phyloP scores from a whole-genome alignment of 64 coral and sea anemone species.

The Pocillopora verrucosa region DNA sequence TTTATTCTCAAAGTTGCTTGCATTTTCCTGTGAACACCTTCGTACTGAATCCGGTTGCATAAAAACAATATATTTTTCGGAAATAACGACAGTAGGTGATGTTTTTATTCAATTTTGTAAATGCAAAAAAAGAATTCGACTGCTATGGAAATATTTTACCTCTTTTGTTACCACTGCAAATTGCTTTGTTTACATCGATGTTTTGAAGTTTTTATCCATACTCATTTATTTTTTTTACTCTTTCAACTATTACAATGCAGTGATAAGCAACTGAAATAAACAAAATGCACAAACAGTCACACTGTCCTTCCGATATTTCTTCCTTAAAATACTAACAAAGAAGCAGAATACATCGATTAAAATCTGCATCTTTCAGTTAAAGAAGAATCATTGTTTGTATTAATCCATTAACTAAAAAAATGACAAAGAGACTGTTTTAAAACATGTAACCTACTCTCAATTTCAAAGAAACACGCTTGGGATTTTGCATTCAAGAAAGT shows the following conservation, averaged over 20 bases:
- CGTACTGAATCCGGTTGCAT: neutral
- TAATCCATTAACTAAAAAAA: neutral
- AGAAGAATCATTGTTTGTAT: neutral
- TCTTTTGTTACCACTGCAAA: neutral
- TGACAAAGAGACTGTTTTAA: neutral
- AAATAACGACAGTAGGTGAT: neutral
- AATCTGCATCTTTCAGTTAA: neutral
- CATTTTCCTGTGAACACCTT: neutral
- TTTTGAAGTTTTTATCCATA: constrained; percentile 14
- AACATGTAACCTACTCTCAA: neutral
- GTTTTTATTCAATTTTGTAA: neutral
- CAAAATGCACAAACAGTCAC: neutral
- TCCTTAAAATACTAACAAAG: neutral
- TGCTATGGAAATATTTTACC: neutral
- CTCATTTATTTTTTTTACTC: neutral
- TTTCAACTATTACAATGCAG: constrained; percentile 27
- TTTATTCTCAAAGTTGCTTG: neutral
- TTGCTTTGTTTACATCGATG: constrained; percentile 19
- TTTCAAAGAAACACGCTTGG: neutral
- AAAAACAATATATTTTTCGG: neutral
- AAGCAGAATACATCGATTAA: neutral
- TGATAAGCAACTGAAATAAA: neutral
- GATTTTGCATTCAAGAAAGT: neutral
- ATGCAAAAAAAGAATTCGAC: neutral
- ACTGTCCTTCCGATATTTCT: neutral